Percentiles rank a stretch among this genome's conserved stretches.
These are phyloP conservation scores for Brachyistius frenatus DNA, from an alignment of 2,113 vertebrate genomes.

Conservation along the genomic window DNA sequence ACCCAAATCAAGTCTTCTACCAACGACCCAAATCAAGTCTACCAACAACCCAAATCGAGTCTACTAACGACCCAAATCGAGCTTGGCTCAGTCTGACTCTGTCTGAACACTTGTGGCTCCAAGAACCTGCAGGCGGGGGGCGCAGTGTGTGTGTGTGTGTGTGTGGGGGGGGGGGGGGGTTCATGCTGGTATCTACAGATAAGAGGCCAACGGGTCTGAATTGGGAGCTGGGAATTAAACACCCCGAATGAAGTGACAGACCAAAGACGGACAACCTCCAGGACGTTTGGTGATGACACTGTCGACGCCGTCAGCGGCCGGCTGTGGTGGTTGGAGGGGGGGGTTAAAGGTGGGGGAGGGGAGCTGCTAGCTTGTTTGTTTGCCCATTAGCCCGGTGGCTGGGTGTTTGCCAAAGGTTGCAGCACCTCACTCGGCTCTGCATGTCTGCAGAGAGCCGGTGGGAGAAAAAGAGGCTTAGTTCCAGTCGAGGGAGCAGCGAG, in stretches of 20 bases:
- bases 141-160: too few species aligned
- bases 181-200: slow-evolving; percentile 61
- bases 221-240: slow-evolving; percentile 59
- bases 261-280: slow-evolving; percentile 67
- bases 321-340: background rate
- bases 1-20: too few species aligned
- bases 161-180: background rate
- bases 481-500: slow-evolving; percentile 53
- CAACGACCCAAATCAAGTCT: too few species aligned
- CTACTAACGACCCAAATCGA: slow-evolving; percentile 15
- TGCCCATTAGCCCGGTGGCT: slow-evolving; percentile 63
- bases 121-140: slow-evolving; percentile 54
- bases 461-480: slow-evolving; percentile 57
- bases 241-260: slow-evolving; percentile 64
- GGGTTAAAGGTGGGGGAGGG: slow-evolving; percentile 4
- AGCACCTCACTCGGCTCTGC: slow-evolving; percentile 34
- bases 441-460: slow-evolving; percentile 12
- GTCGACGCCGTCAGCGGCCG: slow-evolving; percentile 40
- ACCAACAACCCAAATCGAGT: too few species aligned
- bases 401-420: slow-evolving; percentile 70
- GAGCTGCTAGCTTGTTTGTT: slow-evolving; percentile 64
- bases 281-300: slow-evolving; percentile 55
- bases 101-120: slow-evolving; percentile 64
- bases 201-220: slow-evolving; percentile 51
- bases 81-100: slow-evolving; percentile 38